Evolutionary conservation across 2,113 vertebrate species (phyloP).

Genomic region (Chaetodon auriga): DNA sequence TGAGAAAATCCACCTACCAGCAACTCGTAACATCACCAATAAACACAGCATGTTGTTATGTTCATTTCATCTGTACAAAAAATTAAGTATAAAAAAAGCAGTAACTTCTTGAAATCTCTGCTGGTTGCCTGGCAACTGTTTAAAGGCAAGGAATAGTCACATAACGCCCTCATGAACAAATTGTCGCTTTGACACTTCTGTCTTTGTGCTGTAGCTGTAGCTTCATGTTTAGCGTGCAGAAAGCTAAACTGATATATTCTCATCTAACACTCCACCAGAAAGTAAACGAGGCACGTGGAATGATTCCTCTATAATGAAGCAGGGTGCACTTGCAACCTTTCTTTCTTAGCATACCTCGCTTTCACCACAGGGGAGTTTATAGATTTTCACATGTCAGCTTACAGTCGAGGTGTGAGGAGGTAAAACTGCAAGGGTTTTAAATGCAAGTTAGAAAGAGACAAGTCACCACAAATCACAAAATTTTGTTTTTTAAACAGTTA

Average conservation of each 20-base stretch:
- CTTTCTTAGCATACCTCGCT: no score
- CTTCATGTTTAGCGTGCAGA: no score
- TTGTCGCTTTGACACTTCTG: background rate
- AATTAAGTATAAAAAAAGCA: background rate
- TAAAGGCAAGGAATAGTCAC: background rate
- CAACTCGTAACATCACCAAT: background rate
- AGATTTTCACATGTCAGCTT: background rate
- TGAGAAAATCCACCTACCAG: background rate
- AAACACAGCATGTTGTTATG: background rate
- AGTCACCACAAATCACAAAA: background rate
- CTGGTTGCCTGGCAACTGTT: constrained; percentile 1
- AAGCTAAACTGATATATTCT: background rate
- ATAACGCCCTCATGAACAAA: background rate
- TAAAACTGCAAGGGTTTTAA: background rate
- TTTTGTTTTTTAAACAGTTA: background rate
- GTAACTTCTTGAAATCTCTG: background rate
- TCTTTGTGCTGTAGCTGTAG: background rate
- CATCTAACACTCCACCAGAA: no score
- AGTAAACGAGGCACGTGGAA: background rate
- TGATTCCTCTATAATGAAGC: background rate
- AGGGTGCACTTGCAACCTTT: background rate
- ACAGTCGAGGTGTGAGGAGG: background rate
- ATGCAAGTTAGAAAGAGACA: background rate
- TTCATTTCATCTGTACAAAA: background rate
- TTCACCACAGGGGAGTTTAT: background rate